Evolutionary conservation across 2,113 vertebrate genomes (phyloP).

Genomic region (Columba livia): DNA sequence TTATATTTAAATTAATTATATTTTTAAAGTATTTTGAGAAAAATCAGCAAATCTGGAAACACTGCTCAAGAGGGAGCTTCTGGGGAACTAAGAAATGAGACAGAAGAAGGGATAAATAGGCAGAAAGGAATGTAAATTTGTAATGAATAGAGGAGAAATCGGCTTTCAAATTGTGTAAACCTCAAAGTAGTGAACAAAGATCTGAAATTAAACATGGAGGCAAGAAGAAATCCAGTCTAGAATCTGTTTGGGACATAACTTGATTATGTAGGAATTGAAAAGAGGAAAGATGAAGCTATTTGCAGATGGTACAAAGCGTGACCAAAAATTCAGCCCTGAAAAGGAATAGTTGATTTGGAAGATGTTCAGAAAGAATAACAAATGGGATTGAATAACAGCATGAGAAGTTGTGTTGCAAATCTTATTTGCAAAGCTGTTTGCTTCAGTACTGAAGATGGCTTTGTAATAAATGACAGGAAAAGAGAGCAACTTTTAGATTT

Average conservation of each 20-base stretch:
- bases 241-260: neutral
- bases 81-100: neutral
- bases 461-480: neutral
- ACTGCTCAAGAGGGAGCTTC: neutral
- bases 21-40: neutral
- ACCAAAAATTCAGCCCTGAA: neutral
- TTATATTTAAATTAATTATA: neutral
- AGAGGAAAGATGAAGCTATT: neutral
- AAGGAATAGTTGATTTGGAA: neutral
- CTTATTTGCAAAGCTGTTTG: neutral
- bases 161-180: neutral
- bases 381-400: neutral
- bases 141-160: neutral
- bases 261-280: neutral
- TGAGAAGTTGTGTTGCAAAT: neutral
- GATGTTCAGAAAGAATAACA: neutral
- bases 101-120: neutral
- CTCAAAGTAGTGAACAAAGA: fast-evolving
- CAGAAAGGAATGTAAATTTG: neutral
- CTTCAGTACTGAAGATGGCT: neutral
- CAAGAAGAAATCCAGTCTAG: neutral
- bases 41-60: neutral
- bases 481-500: neutral
- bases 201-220: neutral
- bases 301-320: neutral